Base-by-base conservation (phyloP, 1,140 invertebrate genomes). In the Metaphire vulgaris region DNA sequence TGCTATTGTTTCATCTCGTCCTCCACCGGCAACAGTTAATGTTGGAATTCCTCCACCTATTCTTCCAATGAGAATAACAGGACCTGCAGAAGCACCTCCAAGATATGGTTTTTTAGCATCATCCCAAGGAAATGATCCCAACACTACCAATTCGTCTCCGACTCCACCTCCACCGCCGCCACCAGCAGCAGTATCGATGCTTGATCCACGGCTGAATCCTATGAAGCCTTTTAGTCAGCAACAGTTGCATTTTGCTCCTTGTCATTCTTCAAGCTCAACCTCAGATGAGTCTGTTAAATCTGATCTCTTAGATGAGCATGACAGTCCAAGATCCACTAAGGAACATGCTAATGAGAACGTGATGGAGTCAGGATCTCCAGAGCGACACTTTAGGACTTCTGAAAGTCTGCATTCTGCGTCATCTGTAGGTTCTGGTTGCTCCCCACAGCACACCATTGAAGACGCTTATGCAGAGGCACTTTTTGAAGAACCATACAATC, bases 381-480 rank as follows among this genome's bases (percentile, higher is more conserved):
- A 56, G 41, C 41, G 21, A 56, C 30, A 69, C 6, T 69, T 26
- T 12, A 69, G 6, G 6, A 14, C 67, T 14, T 26, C 67, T 69
- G 30, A 69, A 26, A 69, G 67, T 14, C n/a, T 26, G 28, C 2
- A 69, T 26, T 69, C 67, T 28, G 30, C 30, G 6, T 28, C 28
- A 26, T 69, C 67, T 6, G 2, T 69, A 6, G 30, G 67, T 12
- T 69, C 30, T 12, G 30, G 28, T 26, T 26, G 12, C n/a, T 6
- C 67, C 2, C 67, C n/a, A 26, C n/a, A 69, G 30, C 6, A 69
- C 2, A 2, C 28, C 67, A 69, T 26, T 26, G 34, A 56, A 15
- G 72, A 73, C 28, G 72, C 72, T 41, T 73, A 73, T n/a, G 28
- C 72, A 21, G 72, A 73, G 26, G 72, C 72, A 28, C 34, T 73